Conservation (phyloP, 2,888 invertebrate genomes). For the Operophtera brumata region DNA sequence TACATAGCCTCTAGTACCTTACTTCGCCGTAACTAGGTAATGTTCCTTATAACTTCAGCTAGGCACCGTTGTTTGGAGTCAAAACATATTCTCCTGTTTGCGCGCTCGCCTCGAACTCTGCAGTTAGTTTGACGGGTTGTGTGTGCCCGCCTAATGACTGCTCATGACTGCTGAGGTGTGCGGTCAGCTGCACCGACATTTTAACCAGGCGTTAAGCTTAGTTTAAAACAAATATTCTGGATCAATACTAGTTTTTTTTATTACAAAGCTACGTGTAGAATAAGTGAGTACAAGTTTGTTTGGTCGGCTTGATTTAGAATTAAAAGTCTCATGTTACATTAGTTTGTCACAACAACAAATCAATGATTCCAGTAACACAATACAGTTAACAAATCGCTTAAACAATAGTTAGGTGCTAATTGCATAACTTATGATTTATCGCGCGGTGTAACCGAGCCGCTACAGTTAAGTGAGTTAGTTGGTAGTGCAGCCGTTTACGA, state of each 20-base stretch:
- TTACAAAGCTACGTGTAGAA: too few relatives aligned
- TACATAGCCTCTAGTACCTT: not conserved
- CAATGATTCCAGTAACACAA: conserved; percentile 11
- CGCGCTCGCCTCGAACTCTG: conserved; percentile 10
- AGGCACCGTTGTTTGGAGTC: conserved; percentile 3
- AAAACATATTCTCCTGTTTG: conserved; percentile 22
- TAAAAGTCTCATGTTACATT: not conserved
- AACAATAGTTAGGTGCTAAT: conserved; percentile 35
- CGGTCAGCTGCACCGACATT: conserved; percentile 5
- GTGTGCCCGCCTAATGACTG: conserved; percentile 31
- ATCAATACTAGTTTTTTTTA: too few relatives aligned
- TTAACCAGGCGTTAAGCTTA: not conserved
- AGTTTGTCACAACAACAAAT: not conserved
- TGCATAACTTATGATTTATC: conserved; percentile 36
- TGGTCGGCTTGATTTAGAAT: not conserved
- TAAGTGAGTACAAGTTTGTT: too few relatives aligned
- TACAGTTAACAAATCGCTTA: conserved; percentile 24
- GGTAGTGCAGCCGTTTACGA: conserved; percentile 34
- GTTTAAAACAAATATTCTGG: not conserved
- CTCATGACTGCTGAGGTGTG: conserved; percentile 26
- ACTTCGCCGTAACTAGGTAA: not conserved
- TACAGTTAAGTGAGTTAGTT: conserved; percentile 32
- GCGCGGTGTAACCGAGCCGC: conserved; percentile 32
- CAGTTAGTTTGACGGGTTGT: conserved; percentile 27
- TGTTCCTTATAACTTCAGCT: not conserved